Evolutionary conservation across 2,888 invertebrate genomes (phyloP).

Genomic region (Lamproptera curius): DNA sequence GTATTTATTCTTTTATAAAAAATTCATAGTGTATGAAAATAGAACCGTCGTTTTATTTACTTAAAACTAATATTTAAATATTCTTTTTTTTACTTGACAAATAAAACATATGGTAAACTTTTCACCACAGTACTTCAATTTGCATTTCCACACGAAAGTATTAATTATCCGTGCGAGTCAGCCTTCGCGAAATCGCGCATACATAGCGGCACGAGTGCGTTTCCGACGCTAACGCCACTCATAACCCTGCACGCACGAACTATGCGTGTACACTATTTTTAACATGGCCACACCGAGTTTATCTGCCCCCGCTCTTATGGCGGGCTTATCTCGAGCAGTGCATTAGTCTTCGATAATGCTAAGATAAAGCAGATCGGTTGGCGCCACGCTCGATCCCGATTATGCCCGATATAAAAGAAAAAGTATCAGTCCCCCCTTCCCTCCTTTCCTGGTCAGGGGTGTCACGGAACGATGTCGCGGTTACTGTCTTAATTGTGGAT

Average conservation of each 20-base stretch:
- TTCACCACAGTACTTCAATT: slow-evolving; percentile 22
- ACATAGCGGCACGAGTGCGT: too few species aligned
- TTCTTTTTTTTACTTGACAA: too few species aligned
- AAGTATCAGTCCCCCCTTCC: slow-evolving; percentile 55
- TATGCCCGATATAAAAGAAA: slow-evolving; percentile 66
- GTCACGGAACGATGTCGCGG: slow-evolving; percentile 66
- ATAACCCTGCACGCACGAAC: slow-evolving; percentile 54
- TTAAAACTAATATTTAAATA: too few species aligned
- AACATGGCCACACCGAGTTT: slow-evolving; percentile 75
- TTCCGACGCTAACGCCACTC: slow-evolving; percentile 24
- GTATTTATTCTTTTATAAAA: too few species aligned
- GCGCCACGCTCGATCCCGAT: slow-evolving; percentile 73
- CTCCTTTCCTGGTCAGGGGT: slow-evolving; percentile 69
- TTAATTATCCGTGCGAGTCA: too few species aligned
- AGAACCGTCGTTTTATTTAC: too few species aligned
- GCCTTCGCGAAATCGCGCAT: too few species aligned
- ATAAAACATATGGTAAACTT: too few species aligned
- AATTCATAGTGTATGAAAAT: too few species aligned
- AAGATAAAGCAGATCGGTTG: slow-evolving; percentile 73
- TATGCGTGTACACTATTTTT: slow-evolving; percentile 76
- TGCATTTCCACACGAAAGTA: slow-evolving; percentile 5
- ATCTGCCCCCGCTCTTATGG: slow-evolving; percentile 75
- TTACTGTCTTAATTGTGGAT: slow-evolving; percentile 71
- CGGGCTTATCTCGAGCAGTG: slow-evolving; percentile 67
- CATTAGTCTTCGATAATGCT: slow-evolving; percentile 75